These are phyloP conservation scores for Dicyrtoma fusca DNA, from an alignment of 2,888 invertebrate genomes.

Conservation along the genomic window DNA sequence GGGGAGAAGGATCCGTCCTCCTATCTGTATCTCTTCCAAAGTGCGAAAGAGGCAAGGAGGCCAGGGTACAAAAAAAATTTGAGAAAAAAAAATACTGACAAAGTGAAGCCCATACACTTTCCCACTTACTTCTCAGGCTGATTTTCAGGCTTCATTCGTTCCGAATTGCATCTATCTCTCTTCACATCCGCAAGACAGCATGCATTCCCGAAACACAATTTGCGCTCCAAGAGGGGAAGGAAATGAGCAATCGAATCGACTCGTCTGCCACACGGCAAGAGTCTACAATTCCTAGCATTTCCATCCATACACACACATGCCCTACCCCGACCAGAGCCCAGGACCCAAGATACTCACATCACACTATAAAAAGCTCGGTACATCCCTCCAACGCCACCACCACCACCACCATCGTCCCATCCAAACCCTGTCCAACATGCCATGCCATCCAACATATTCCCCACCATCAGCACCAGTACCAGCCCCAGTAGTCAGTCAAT, in stretches of 20 bases:
- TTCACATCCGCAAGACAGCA: constrained; percentile 38
- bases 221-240: constrained; percentile 39
- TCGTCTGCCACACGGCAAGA: constrained; percentile 7
- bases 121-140: constrained; percentile 30
- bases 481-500: too few relatives aligned
- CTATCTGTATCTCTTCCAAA: constrained; percentile 6
- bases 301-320: not conserved
- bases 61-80: not conserved
- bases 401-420: not conserved
- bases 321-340: too few relatives aligned
- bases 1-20: too few relatives aligned
- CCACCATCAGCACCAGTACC: not conserved
- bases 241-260: constrained; percentile 42
- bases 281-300: not conserved
- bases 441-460: too few relatives aligned
- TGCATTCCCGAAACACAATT: constrained; percentile 44
- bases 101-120: constrained; percentile 11
- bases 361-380: not conserved
- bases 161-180: constrained; percentile 32
- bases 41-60: constrained; percentile 1
- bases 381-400: not conserved
- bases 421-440: not conserved
- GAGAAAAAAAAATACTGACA: constrained; percentile 3
- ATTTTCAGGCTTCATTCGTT: constrained; percentile 45
- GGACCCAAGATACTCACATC: too few relatives aligned